Conservation (phyloP, 2,113 vertebrate species). For the Alligator mississippiensis region DNA sequence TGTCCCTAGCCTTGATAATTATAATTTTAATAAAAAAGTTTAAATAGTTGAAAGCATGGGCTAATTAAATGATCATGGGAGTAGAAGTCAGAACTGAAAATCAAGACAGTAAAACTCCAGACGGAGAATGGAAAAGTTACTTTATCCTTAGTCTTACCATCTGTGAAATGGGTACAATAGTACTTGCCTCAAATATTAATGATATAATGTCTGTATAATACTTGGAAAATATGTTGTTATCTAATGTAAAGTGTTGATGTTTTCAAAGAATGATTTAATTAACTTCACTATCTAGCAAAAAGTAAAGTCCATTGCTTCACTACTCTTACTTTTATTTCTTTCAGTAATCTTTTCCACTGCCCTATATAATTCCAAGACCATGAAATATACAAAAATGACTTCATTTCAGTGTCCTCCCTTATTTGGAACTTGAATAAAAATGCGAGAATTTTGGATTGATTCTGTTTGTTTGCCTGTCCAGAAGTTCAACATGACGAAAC, state of each 20-base stretch:
- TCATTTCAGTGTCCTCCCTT: neutral
- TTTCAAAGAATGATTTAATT: neutral
- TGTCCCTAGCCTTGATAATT: too few relatives aligned
- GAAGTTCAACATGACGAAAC: neutral
- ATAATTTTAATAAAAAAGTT: too few relatives aligned
- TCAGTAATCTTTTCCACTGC: neutral
- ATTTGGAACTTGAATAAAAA: neutral
- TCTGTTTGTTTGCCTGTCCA: neutral
- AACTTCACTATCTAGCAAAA: neutral
- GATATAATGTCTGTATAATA: neutral
- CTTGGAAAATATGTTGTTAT: neutral
- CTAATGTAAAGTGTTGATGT: accelerated
- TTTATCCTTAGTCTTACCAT: neutral
- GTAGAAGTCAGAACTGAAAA: too few relatives aligned
- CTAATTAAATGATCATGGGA: too few relatives aligned
- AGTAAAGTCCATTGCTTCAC: neutral
- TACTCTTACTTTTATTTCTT: neutral
- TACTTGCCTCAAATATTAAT: neutral
- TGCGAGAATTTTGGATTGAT: neutral
- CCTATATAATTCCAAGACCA: neutral
- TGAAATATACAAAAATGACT: neutral
- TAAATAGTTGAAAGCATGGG: too few relatives aligned
- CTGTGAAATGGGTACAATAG: neutral
- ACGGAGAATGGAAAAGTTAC: neutral
- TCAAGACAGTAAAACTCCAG: too few relatives aligned